Conservation (phyloP, 2,888 invertebrate species). For the Corbicula japonica region DNA sequence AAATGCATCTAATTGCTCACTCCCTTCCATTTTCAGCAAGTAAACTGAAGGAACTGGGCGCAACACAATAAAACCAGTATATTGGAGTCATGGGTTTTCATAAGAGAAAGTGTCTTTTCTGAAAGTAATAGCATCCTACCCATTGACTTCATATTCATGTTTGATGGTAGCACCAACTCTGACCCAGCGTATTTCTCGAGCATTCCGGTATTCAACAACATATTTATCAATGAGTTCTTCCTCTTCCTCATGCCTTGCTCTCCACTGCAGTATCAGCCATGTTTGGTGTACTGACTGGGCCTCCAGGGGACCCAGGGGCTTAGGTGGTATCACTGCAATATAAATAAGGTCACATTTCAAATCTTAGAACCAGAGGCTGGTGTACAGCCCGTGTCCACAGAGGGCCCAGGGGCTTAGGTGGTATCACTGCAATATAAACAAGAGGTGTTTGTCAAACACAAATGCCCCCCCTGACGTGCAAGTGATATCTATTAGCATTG, state of each 20-base stretch:
- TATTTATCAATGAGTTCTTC: slow-evolving; percentile 54
- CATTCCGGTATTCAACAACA: slow-evolving; percentile 60
- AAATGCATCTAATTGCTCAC: no score
- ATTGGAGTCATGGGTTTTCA: no score
- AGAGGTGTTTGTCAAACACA: no score
- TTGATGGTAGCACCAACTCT: slow-evolving; percentile 38
- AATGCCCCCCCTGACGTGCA: no score
- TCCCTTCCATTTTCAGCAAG: no score
- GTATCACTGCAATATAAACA: no score
- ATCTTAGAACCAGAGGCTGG: no score
- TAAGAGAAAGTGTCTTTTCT: no score
- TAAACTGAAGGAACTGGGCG: no score
- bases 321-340: slow-evolving; percentile 51
- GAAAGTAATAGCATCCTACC: slow-evolving; percentile 39
- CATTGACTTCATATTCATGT: slow-evolving; percentile 47
- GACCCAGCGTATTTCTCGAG: slow-evolving; percentile 57
- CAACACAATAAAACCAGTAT: no score
- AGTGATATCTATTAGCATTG: no score
- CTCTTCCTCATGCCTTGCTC: slow-evolving; percentile 24
- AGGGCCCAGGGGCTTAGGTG: slow-evolving; percentile 47
- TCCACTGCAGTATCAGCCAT: slow-evolving; percentile 40
- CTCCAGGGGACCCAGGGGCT: slow-evolving; percentile 55
- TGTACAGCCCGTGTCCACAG: slow-evolving; percentile 13
- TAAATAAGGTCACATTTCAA: no score
- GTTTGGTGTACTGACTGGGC: slow-evolving; percentile 19